A percentile compares a stretch with the other conserved stretches of the same genome.
Evolutionary conservation across 2,797 vertebrate species (phyloP).

Genomic region (Enteromius afrohamiltoni): DNA sequence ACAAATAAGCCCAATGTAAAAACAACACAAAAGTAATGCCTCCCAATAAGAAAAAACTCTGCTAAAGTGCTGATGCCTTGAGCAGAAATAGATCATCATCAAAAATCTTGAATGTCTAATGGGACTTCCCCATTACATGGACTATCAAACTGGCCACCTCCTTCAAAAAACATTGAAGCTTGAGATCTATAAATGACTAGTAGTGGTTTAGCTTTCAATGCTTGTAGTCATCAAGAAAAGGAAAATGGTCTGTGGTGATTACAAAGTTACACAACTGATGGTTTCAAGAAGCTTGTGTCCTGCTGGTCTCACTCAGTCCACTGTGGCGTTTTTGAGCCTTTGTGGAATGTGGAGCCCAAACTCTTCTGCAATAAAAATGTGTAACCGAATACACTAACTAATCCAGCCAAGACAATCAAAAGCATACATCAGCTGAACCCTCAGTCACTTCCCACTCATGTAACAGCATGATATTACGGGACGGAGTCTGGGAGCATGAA

Average conservation of each 20-base stretch:
- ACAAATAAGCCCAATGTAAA: conserved; percentile 17
- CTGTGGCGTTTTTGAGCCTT: conserved; percentile 60
- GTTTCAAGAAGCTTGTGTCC: conserved; percentile 24
- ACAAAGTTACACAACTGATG: conserved; percentile 7
- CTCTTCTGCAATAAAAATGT: conserved; percentile 64
- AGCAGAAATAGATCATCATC: conserved; percentile 31
- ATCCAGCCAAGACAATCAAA: conserved; percentile 72
- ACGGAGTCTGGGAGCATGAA: conserved; percentile 25
- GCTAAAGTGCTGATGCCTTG: conserved; percentile 2
- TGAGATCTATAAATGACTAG: not conserved
- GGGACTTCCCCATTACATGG: conserved; percentile 7
- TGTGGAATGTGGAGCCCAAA: conserved; percentile 66
- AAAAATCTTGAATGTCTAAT: not conserved
- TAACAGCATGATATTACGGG: conserved; percentile 46
- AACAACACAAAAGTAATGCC: conserved; percentile 36
- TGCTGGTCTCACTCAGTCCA: conserved; percentile 68
- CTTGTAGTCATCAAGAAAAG: not conserved
- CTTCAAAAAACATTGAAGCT: conserved; percentile 3
- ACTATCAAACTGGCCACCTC: conserved; percentile 9
- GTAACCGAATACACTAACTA: conserved; percentile 73
- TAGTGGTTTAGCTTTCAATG: not conserved
- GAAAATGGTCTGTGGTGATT: not conserved
- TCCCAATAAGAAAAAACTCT: not conserved
- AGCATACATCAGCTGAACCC: conserved; percentile 61
- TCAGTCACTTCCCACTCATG: conserved; percentile 41